phyloP scores from a whole-genome alignment of 2,888 invertebrate genomes.

The Ormyrus rosae region DNA sequence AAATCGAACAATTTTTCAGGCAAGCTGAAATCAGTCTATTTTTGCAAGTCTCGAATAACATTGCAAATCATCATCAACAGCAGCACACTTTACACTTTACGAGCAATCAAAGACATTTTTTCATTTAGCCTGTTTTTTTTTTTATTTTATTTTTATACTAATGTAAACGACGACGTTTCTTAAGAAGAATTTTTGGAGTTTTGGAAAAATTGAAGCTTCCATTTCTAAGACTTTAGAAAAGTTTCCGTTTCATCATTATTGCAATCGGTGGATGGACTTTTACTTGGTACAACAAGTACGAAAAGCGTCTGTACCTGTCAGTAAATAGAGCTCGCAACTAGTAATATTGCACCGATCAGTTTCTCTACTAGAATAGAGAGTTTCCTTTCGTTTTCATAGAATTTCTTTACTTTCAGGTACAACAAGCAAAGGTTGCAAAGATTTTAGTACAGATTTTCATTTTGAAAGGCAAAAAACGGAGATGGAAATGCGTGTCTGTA shows the following conservation, averaged over 20 bases:
- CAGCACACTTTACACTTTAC: too few species aligned
- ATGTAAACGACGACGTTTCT: too few species aligned
- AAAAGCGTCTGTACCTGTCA: slow-evolving; percentile 19
- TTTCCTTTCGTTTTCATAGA: background rate
- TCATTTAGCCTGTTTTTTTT: too few species aligned
- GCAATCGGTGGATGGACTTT: slow-evolving; percentile 31
- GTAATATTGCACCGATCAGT: slow-evolving; percentile 26
- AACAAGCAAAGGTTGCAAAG: slow-evolving; percentile 12
- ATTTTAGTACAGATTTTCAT: background rate
- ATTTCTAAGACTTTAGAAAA: background rate
- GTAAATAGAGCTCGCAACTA: background rate
- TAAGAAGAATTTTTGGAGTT: too few species aligned
- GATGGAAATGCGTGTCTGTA: background rate
- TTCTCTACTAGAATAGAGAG: slow-evolving; percentile 3
- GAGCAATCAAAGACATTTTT: too few species aligned
- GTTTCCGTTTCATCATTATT: slow-evolving; percentile 1
- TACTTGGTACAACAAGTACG: background rate
- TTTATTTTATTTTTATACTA: background rate
- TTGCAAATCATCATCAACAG: too few species aligned
- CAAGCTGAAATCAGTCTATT: background rate
- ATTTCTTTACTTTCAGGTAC: slow-evolving; percentile 17
- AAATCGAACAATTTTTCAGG: slow-evolving; percentile 2
- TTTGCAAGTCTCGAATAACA: background rate
- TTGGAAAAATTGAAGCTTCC: background rate
- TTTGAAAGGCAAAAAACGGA: slow-evolving; percentile 1